phyloP scores from a whole-genome alignment of 1,140 invertebrate species.

The Cydia amplana region DNA sequence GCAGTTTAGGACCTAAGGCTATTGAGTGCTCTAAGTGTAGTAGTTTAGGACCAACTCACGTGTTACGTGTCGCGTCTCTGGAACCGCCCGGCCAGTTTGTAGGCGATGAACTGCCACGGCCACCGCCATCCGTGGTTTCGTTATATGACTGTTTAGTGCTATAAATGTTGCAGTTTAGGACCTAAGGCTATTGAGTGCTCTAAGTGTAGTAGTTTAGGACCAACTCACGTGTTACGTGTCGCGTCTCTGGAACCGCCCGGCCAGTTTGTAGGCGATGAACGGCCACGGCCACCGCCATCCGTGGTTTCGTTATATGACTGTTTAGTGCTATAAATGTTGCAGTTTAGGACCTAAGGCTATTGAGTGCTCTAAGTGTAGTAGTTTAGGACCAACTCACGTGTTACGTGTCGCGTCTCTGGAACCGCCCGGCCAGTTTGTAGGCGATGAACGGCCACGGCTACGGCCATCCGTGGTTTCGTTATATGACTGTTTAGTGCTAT shows the following conservation, averaged over 20 bases:
- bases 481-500: too few relatives aligned
- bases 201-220: background rate
- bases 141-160: too few relatives aligned
- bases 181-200: too few relatives aligned
- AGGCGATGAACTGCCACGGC: slow-evolving; percentile 70
- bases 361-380: too few relatives aligned
- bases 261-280: slow-evolving; percentile 54
- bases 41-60: slow-evolving; percentile 37
- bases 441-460: slow-evolving; percentile 68
- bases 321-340: too few relatives aligned
- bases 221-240: slow-evolving; percentile 47
- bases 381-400: slow-evolving; percentile 39
- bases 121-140: slow-evolving; percentile 57
- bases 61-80: slow-evolving; percentile 45
- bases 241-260: slow-evolving; percentile 40
- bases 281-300: slow-evolving; percentile 67
- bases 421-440: slow-evolving; percentile 45
- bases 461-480: background rate
- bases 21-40: too few relatives aligned
- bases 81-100: slow-evolving; percentile 44
- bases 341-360: too few relatives aligned
- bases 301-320: too few relatives aligned
- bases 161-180: too few relatives aligned
- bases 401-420: slow-evolving; percentile 43
- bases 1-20: too few relatives aligned